These are phyloP conservation scores for Aphelenchoides besseyi DNA, from an alignment of 1,140 invertebrate species.

Conservation along the genomic window DNA sequence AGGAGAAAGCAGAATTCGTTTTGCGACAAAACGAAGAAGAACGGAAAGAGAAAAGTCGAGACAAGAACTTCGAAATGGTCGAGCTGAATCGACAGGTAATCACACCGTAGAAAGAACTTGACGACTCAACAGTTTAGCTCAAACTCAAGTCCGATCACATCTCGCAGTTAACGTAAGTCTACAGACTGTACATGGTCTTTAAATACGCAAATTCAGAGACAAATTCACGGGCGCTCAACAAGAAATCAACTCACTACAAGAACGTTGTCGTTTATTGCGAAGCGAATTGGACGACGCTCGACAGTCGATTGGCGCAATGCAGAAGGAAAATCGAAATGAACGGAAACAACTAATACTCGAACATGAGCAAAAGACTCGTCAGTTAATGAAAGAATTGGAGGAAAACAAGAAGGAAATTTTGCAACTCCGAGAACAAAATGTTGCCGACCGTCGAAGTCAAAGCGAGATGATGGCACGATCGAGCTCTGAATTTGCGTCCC, in stretches of 20 bases:
- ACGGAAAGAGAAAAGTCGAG: background rate
- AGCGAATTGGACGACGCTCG: conserved; percentile 19
- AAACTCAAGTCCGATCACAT: conserved; percentile 10
- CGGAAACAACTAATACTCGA: conserved; percentile 16
- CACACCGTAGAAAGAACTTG: too few relatives aligned
- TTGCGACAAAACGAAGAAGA: background rate
- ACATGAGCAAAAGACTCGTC: conserved; percentile 10
- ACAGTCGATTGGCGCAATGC: background rate
- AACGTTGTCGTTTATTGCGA: conserved; percentile 2
- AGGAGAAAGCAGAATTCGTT: conserved; percentile 23
- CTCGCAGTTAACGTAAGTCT: background rate
- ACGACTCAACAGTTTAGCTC: too few relatives aligned
- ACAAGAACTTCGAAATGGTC: conserved; percentile 14
- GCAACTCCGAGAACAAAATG: background rate
- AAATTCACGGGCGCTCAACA: background rate
- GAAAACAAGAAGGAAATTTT: conserved; percentile 13
- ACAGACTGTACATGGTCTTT: too few relatives aligned
- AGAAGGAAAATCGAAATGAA: conserved; percentile 12
- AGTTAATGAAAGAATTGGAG: conserved; percentile 10
- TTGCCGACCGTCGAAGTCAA: conserved; percentile 10
- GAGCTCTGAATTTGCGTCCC: background rate
- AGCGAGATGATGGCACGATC: background rate
- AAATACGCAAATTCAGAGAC: conserved; percentile 12
- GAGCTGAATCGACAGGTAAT: conserved; percentile 20
- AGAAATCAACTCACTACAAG: conserved; percentile 16